Conservation (phyloP, 2,888 invertebrate species). For the Anagyrus pseudococci region DNA sequence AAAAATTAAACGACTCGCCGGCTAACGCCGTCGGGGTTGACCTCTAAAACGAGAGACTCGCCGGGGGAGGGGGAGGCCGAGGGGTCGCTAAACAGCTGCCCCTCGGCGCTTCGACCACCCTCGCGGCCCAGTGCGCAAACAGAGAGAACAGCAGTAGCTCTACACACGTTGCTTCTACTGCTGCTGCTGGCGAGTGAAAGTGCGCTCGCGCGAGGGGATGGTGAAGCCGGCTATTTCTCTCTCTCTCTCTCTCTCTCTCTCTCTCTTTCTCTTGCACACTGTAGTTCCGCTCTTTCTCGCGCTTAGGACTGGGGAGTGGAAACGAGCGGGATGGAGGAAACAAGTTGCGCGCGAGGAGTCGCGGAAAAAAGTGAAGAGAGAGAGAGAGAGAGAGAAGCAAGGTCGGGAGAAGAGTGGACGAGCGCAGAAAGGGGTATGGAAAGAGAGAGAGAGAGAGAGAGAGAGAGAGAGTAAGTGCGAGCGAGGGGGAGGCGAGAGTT, state of each 20-base stretch:
- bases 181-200: too few species aligned
- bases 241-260: slow-evolving; percentile 7
- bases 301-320: too few species aligned
- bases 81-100: slow-evolving; percentile 24
- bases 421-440: neutral
- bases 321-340: slow-evolving; percentile 20
- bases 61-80: neutral
- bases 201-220: neutral
- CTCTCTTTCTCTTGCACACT: slow-evolving; percentile 5
- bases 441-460: slow-evolving; percentile 19
- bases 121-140: too few species aligned
- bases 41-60: slow-evolving; percentile 16
- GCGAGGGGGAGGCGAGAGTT: neutral
- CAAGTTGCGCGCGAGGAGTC: slow-evolving; percentile 14
- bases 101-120: neutral
- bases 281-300: neutral
- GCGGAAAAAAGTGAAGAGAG: slow-evolving; percentile 28
- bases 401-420: neutral
- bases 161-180: too few species aligned
- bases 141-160: too few species aligned
- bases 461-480: slow-evolving; percentile 11
- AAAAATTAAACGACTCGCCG: slow-evolving; percentile 30
- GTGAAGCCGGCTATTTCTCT: neutral
- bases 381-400: slow-evolving; percentile 3
- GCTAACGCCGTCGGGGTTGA: slow-evolving; percentile 7